Evolutionary conservation across 2,113 vertebrate species (phyloP).

Genomic region (Phrynocephalus versicolor): DNA sequence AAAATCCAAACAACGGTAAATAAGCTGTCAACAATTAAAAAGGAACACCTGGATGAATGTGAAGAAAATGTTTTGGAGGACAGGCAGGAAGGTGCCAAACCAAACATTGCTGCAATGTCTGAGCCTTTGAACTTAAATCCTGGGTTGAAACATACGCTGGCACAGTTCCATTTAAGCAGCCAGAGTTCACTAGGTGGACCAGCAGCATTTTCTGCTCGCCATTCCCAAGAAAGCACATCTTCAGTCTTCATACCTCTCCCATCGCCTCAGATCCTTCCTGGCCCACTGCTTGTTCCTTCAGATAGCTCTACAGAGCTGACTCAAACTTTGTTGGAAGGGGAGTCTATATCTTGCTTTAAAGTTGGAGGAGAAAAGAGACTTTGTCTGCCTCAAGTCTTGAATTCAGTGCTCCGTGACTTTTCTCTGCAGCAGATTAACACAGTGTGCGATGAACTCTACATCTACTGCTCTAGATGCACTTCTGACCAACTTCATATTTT

Average conservation of each 20-base stretch:
- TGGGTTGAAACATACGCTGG: constrained; percentile 94
- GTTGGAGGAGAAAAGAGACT: constrained; percentile 97
- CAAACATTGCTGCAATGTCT: constrained; percentile 68
- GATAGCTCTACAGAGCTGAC: constrained; percentile 97
- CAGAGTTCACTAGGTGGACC: constrained; percentile 96
- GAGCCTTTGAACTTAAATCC: constrained; percentile 93
- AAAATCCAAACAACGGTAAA: constrained; percentile 77
- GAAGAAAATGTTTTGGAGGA: constrained; percentile 74
- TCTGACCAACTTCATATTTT: constrained; percentile 96
- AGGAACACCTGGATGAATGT: constrained; percentile 84
- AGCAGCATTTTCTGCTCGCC: constrained; percentile 93
- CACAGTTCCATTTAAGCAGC: constrained; percentile 97
- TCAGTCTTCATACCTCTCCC: constrained; percentile 85
- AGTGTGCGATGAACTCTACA: constrained; percentile 94
- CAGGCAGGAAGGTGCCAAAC: constrained; percentile 69
- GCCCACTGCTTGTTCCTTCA: constrained; percentile 91
- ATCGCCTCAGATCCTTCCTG: constrained; percentile 89
- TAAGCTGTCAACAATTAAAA: constrained; percentile 87
- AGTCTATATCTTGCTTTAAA: constrained; percentile 96
- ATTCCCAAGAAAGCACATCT: constrained; percentile 86
- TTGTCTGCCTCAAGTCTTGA: constrained; percentile 95
- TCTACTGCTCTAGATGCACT: constrained; percentile 95
- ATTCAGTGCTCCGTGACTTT: constrained; percentile 95
- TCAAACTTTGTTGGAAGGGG: constrained; percentile 91
- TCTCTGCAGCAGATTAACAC: constrained; percentile 97